Evolutionary conservation across 2,797 vertebrate species (phyloP), one percentile per base, ranked within the genome.

Genomic region (Argyrosomus regius): DNA sequence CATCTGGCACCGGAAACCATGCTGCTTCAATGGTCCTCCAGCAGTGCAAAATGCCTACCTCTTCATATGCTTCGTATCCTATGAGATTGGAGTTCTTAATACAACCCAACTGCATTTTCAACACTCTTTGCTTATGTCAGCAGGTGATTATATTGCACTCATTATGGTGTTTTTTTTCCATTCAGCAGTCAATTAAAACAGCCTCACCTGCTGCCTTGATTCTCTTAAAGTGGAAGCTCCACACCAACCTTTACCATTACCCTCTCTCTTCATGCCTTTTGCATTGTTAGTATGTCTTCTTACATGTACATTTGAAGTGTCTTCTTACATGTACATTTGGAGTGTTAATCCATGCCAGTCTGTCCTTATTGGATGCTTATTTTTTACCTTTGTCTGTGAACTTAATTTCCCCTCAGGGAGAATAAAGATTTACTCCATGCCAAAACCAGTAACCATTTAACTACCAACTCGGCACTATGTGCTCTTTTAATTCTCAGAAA

Each of bases 61-160:
- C 72, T 85, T 90, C 75, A 83, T 82, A 83, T 81, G 75, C 72
- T 60, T 85, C 46, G 69, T 64, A 83, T 88, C 85, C 86, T 89
- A 53, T 72, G 87, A 92, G 86, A 90, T 45, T 80, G 68, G 65
- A 79, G 39, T 77, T 80, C 66, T 84, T 88, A 88, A 87, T 77
- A 71, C 82, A 87, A 71, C 66, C 79, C 54, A 57, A 83, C 72
- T 68, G 76, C 67, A 83, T 84, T 75, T 82, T 75, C 69, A 81
- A 80, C 49, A 72, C 72, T 86, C 53, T 81, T 82, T 82, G 90
- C 91, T 89, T 85, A 87, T 85, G 83, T 92, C 92, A 93, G 91
- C 88, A 90, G 78, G 88, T 83, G 82, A 92, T 92, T 90, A 88
- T 82, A 86, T 90, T 76, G 84, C 66, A 56, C 67, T 91, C 87